A percentile compares a stretch with the other conserved stretches of the same genome.
These are phyloP conservation scores for Anguilla pacifica DNA, from an alignment of 2,797 vertebrate genomes.

Conservation along the genomic window DNA sequence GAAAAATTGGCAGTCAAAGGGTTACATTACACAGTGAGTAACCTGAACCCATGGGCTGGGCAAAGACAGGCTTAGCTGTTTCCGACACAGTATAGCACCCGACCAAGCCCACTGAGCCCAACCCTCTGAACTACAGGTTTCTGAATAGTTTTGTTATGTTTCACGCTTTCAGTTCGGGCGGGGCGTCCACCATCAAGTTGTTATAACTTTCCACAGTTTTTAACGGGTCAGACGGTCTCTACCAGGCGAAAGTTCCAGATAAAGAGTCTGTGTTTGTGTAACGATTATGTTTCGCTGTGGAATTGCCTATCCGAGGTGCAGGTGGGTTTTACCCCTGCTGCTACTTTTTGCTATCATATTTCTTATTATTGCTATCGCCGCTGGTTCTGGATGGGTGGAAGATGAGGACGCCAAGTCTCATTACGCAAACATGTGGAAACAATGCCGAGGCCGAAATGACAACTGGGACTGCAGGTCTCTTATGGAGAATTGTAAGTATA, in stretches of 20 bases:
- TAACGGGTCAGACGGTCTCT: background rate
- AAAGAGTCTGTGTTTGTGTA: background rate
- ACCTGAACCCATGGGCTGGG: constrained; percentile 16
- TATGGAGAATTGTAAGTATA: constrained; percentile 79
- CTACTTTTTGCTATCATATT: constrained; percentile 89
- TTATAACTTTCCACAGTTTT: background rate
- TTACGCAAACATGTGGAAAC: constrained; percentile 86
- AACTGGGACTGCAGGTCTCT: constrained; percentile 73
- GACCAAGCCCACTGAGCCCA: background rate
- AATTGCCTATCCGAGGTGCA: constrained; percentile 87
- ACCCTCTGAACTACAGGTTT: background rate
- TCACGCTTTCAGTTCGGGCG: background rate
- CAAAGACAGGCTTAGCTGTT: background rate
- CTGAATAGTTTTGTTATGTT: background rate
- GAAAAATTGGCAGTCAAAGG: background rate
- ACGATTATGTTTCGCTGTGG: constrained; percentile 87
- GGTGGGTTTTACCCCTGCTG: constrained; percentile 91
- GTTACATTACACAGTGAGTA: constrained; percentile 12
- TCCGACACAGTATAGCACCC: background rate
- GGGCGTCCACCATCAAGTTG: background rate
- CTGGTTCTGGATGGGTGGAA: constrained; percentile 87
- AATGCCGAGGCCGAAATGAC: constrained; percentile 67
- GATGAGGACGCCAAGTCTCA: constrained; percentile 74
- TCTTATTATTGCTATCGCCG: constrained; percentile 90
- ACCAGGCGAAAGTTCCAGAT: background rate